Evolutionary conservation across 1,140 invertebrate species (phyloP), one percentile per base, ranked within the genome.

Genomic region (Planococcus citri): DNA sequence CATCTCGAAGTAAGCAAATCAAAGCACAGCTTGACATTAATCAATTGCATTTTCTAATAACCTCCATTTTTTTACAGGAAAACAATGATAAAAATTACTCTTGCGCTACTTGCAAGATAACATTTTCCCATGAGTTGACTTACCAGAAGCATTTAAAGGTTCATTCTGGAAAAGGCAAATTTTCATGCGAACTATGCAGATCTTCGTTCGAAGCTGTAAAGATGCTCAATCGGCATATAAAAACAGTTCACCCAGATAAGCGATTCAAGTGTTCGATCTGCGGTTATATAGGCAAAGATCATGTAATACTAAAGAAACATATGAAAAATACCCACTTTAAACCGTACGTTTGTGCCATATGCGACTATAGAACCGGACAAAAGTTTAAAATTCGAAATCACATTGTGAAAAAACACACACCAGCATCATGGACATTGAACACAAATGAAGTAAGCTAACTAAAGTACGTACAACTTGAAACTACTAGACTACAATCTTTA

Each of bases 21-120:
- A n/a, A n/a, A n/a, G n/a, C n/a, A n/a, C n/a, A n/a, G n/a, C n/a
- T n/a, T n/a, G n/a, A n/a, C n/a, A n/a, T n/a, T n/a, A n/a, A n/a
- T n/a, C n/a, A n/a, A n/a, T n/a, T 85, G 80, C 73, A 74, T 79
- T 14, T 88, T 86, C 73, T 79, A 83, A 68, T n/a, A n/a, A n/a
- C n/a, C n/a, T n/a, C 24, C 60, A 17, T 4, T 25, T 25, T 4
- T 25, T 25, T 64, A 17, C 24, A 64, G 22, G 20, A 25, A 22
- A 27, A 24, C 24, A n/a, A n/a, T n/a, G 22, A 25, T 25, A 58
- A 58, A 33, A 3, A 12, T 12, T 20, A 9, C n/a, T 51, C 17
- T 27, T 64, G 60, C 20, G 25, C 20, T 10, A 27, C 25, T 64
- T 64, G 60, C 20, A 64, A 25, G 21, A 64, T 6, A 25, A 64